These are phyloP conservation scores for Cardiocondyla obscurior DNA, from an alignment of 1,140 invertebrate species.

Conservation along the genomic window DNA sequence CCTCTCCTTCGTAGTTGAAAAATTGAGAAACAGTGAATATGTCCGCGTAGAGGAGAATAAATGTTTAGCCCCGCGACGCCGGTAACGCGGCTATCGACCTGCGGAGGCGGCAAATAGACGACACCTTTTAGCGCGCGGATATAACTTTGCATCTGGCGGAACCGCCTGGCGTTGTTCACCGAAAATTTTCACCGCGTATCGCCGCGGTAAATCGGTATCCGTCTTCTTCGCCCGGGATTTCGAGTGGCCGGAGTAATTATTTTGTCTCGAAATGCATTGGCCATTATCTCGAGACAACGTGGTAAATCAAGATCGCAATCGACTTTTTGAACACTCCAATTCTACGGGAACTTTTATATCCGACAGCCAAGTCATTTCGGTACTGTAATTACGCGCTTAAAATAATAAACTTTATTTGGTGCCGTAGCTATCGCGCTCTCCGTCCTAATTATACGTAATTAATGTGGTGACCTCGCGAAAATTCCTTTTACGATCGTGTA, in stretches of 20 bases:
- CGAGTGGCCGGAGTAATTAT: neutral
- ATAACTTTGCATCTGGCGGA: neutral
- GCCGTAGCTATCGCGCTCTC: neutral
- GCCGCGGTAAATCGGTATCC: neutral
- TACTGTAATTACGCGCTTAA: neutral
- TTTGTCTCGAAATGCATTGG: neutral
- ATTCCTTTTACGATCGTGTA: neutral
- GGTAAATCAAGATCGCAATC: neutral
- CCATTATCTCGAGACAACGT: neutral
- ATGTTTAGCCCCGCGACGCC: conserved; percentile 16
- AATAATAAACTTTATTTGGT: neutral
- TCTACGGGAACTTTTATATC: neutral
- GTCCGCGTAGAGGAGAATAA: conserved; percentile 33
- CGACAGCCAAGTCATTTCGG: neutral
- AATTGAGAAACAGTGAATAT: conserved; percentile 52
- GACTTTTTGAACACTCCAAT: neutral
- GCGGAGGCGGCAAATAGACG: conserved; percentile 4
- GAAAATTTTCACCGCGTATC: neutral
- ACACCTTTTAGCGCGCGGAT: neutral
- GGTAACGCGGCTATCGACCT: conserved; percentile 40
- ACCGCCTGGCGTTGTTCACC: neutral
- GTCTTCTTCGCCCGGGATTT: too few relatives aligned
- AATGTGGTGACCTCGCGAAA: neutral
- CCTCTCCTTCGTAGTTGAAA: conserved; percentile 26
- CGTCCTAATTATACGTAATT: neutral